Base-by-base conservation (phyloP, 2,797 vertebrate species). In the Esox lucius region DNA sequence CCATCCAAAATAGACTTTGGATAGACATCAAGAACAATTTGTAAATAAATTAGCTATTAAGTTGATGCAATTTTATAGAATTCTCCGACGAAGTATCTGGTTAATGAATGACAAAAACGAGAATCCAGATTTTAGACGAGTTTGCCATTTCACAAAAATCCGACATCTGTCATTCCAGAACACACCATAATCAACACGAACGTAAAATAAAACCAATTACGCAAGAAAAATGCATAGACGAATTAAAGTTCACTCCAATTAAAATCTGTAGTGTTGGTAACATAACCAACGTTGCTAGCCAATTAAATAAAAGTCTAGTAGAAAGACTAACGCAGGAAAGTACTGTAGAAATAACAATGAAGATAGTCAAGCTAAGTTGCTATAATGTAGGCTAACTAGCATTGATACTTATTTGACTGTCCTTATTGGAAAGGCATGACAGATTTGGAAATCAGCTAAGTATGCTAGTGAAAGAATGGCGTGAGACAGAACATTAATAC, bases 401-500 rank as follows among this genome's bases (percentile, higher is more conserved):
- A 33, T 66, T 16, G 31, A 28, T 7, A 66, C 5, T 24, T 13
- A 0, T 2, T 17, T 0, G 15, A 8, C 0, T 70, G 85, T 81
- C 85, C 77, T 82, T 77, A 76, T 35, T 46, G 17, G 4, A 67
- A 9, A 0, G 0, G 42, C 53, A 59, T 56, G 12, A 22, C 2
- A 46, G 15, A 9, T 4, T 53, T 70, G 46, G 28, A 70, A 70
- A 70, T 59, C 56, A n/a, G 0, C 64, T 66, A 17, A 33, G 26
- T 17, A 66, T 61, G 35, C 33, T 51, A 8, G 4, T 9, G 17
- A 62, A 56, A 28, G 46, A 24, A 26, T 15, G n/a, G 26, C 65
- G 26, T 9, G 28, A 16, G 26, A 46, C 48, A 53, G 48, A 11
- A 12, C 9, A 46, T 53, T 70, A 4, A 70, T 49, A 53, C 26